A percentile compares a stretch with the other conserved stretches of the same genome.
These are phyloP conservation scores for Berghia stephanieae DNA, from an alignment of 1,140 invertebrate genomes.

Conservation along the genomic window DNA sequence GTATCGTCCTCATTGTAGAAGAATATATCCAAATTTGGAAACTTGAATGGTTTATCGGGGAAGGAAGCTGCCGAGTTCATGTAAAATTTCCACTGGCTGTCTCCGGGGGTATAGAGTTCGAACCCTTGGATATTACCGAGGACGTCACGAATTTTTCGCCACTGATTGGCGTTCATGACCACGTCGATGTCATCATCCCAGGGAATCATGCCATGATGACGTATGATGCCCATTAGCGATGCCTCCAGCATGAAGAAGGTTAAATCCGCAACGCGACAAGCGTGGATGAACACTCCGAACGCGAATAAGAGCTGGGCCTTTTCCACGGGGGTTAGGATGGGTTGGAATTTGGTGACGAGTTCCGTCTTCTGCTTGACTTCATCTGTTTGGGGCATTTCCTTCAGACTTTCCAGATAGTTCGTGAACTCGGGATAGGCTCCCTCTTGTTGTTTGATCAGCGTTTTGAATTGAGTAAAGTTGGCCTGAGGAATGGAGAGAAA, in stretches of 20 bases:
- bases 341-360: constrained; percentile 25
- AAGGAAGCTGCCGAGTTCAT: constrained; percentile 28
- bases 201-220: constrained; percentile 53
- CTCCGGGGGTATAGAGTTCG: constrained; percentile 29
- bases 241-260: constrained; percentile 53
- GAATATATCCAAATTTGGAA: constrained; percentile 60
- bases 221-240: constrained; percentile 48
- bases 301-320: constrained; percentile 29
- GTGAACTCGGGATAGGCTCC: constrained; percentile 22
- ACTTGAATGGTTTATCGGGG: constrained; percentile 40
- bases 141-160: constrained; percentile 34
- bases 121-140: constrained; percentile 36
- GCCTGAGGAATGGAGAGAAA: background rate
- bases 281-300: constrained; percentile 34
- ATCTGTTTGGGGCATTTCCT: background rate
- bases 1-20: constrained; percentile 56
- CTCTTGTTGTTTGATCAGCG: background rate
- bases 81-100: constrained; percentile 55
- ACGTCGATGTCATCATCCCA: constrained; percentile 63
- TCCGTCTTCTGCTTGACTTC: background rate
- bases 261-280: constrained; percentile 39
- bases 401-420: background rate
- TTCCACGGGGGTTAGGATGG: constrained; percentile 33
- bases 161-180: constrained; percentile 43
- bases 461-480: background rate